phyloP scores from a whole-genome alignment of 2,888 invertebrate species.

The Lydus trimaculatus region DNA sequence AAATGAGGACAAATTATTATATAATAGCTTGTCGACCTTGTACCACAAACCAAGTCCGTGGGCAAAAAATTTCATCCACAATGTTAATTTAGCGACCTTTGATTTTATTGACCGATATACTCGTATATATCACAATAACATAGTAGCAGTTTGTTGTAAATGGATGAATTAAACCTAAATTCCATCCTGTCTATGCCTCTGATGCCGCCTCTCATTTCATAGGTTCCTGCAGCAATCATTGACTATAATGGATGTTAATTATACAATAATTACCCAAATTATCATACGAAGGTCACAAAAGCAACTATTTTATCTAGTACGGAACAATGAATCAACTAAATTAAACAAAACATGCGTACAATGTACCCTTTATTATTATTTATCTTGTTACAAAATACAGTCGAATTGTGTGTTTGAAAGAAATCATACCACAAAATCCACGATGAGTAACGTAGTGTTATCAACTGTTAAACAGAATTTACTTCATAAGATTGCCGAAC shows the following conservation, averaged over 20 bases:
- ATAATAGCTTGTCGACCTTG: no score
- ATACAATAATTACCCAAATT: not conserved
- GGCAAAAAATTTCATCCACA: no score
- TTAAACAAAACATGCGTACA: not conserved
- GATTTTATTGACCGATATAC: no score
- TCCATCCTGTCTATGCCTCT: no score
- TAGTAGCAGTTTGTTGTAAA: no score
- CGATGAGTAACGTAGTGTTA: constrained; percentile 21
- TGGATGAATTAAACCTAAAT: no score
- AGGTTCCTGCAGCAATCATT: no score
- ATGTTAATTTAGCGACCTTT: no score
- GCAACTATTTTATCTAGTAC: not conserved
- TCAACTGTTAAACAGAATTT: not conserved
- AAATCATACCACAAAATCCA: not conserved
- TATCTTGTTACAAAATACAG: not conserved
- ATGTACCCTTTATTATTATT: not conserved
- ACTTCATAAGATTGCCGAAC: constrained; percentile 12
- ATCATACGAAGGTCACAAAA: not conserved
- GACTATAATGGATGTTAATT: not conserved
- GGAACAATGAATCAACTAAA: not conserved
- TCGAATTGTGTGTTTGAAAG: not conserved
- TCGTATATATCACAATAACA: no score
- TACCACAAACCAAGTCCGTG: no score
- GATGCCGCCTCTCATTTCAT: no score
- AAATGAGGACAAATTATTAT: no score